phyloP scores from a whole-genome alignment of 2,888 invertebrate genomes.

The Sialis lutaria region DNA sequence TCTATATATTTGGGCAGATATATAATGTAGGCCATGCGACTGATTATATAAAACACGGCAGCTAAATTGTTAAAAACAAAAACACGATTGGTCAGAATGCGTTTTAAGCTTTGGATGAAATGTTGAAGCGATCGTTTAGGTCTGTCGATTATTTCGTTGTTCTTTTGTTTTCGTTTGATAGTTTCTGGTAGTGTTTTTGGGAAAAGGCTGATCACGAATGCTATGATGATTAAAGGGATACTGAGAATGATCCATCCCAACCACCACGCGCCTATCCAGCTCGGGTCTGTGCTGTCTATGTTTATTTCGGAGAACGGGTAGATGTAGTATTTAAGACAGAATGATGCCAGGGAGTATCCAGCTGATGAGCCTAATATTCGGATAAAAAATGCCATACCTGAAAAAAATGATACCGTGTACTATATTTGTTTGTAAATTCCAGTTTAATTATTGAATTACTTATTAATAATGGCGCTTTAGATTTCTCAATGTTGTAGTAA shows the following conservation, averaged over 20 bases:
- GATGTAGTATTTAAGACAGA: slow-evolving; percentile 46
- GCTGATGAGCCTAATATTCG: slow-evolving; percentile 51
- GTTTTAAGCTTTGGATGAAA: slow-evolving; percentile 42
- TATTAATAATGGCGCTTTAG: slow-evolving; percentile 50
- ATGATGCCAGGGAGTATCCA: slow-evolving; percentile 45
- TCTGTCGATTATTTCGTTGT: slow-evolving; percentile 4
- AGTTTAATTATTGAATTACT: slow-evolving; percentile 24
- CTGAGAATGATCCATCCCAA: slow-evolving; percentile 51
- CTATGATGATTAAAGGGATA: slow-evolving; percentile 35
- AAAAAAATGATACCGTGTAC: slow-evolving; percentile 9
- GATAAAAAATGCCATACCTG: slow-evolving; percentile 46
- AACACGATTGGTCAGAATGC: slow-evolving; percentile 44
- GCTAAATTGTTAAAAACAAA: slow-evolving; percentile 57
- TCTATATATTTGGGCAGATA: slow-evolving; percentile 73
- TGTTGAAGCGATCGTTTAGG: slow-evolving; percentile 28
- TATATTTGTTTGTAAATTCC: no score
- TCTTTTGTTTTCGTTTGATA: slow-evolving; percentile 31
- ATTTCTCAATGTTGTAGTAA: slow-evolving; percentile 60
- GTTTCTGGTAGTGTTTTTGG: slow-evolving; percentile 51
- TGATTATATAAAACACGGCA: slow-evolving; percentile 52
- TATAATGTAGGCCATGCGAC: slow-evolving; percentile 60
- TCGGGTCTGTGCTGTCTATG: slow-evolving; percentile 46
- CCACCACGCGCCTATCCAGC: slow-evolving; percentile 79
- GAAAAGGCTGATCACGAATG: slow-evolving; percentile 44
- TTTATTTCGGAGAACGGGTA: slow-evolving; percentile 44